Evolutionary conservation across 2,888 invertebrate genomes (phyloP).

Genomic region (Cheilosia grossa): DNA sequence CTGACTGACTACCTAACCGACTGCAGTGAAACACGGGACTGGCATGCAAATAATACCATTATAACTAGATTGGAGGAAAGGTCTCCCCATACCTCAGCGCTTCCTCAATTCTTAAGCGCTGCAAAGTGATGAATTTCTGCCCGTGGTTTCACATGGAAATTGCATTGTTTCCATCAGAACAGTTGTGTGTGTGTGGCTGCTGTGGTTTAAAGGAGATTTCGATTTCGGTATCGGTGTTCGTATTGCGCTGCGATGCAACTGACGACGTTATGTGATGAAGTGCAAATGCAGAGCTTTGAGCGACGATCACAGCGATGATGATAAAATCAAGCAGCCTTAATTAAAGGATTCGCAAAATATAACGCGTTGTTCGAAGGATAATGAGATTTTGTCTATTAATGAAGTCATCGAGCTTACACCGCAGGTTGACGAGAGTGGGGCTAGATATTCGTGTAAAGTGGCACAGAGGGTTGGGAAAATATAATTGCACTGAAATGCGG

Average conservation of each 20-base stretch:
- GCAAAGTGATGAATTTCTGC: slow-evolving; percentile 66
- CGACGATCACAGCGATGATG: slow-evolving; percentile 6
- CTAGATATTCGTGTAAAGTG: neutral
- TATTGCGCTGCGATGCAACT: slow-evolving; percentile 12
- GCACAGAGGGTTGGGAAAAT: neutral
- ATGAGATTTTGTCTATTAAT: slow-evolving; percentile 58
- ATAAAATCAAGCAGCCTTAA: slow-evolving; percentile 40
- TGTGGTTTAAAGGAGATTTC: slow-evolving; percentile 13
- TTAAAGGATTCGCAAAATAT: slow-evolving; percentile 56
- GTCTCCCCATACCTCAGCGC: neutral
- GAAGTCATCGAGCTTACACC: slow-evolving; percentile 11
- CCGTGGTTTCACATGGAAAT: slow-evolving; percentile 43
- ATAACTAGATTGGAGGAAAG: slow-evolving; percentile 56
- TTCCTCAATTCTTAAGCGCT: slow-evolving; percentile 10
- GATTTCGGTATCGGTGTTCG: slow-evolving; percentile 3
- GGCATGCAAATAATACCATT: slow-evolving; percentile 68
- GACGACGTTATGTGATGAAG: slow-evolving; percentile 49
- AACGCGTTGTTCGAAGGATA: slow-evolving; percentile 56
- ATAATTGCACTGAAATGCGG: slow-evolving; percentile 11
- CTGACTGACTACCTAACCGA: slow-evolving; percentile 68
- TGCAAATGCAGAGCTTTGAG: slow-evolving; percentile 34
- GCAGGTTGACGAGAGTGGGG: slow-evolving; percentile 16
- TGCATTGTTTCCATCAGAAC: slow-evolving; percentile 45
- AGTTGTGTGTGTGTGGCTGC: neutral
- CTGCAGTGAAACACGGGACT: slow-evolving; percentile 61